Evolutionary conservation across 2,888 invertebrate genomes (phyloP), one percentile per base, ranked within the genome.

Genomic region (Pheosia tremula): DNA sequence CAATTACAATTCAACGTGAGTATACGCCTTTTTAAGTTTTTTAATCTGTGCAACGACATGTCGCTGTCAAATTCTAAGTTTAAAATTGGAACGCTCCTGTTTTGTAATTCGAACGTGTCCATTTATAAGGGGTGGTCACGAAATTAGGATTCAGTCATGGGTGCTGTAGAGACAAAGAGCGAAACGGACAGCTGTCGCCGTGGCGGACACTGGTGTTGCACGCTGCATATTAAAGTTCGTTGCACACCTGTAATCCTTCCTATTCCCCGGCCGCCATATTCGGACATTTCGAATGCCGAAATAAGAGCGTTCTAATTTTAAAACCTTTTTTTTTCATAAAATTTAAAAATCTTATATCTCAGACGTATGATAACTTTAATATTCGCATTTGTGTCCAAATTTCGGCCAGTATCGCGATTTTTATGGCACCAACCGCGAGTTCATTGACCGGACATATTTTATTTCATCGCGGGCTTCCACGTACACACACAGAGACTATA

Each of bases 371-470:
- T 77, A 75, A 77, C 64, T 73, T 69, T 67, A 70, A 74, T 82
- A 82, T 82, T 81, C 77, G 75, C 82, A 84, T 89, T 84, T 86
- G 82, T 84, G 85, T 79, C 87, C 86, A 83, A 91, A 90, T 90
- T 93, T 93, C 87, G 93, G 91, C 83, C 85, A 87, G 87, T 91
- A 91, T 93, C 89, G 93, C 93, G 82, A 93, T 93, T 93, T 93
- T 93, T 93, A 93, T 91, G 89, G 91, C 90, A 90, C 91, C 89
- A 89, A 87, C 88, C 90, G 87, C 84, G 88, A 81, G 93, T 85
- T 93, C 93, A 84, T 89, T 91, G 93, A 91, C 93, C 93, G 93
- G 90, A 92, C 93, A 93, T 93, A 93, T 93, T 93, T 93, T 93
- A 93, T 93, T 93, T 93, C 91, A 93, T 92, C 93, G 93, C 92